Percentiles rank a stretch among this genome's conserved stretches.
Conservation (phyloP, 2,888 invertebrate genomes). For the Caradrina kadenii region DNA sequence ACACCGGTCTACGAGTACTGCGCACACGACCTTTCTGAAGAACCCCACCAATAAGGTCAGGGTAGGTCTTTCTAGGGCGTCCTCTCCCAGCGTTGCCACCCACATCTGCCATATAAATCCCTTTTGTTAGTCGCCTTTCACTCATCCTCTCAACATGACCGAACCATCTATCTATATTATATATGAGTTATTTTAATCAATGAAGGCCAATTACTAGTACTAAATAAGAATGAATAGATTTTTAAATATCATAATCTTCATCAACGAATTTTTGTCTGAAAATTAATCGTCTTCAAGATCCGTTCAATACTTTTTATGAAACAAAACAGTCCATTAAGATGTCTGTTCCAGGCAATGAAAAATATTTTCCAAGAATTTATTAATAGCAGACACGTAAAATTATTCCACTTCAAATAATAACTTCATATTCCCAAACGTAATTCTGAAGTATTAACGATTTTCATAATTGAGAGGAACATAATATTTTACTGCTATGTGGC, state of each 20-base stretch:
- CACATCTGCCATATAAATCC: too few relatives aligned
- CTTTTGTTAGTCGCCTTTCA: too few relatives aligned
- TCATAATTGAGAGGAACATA: not conserved
- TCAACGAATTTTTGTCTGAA: too few relatives aligned
- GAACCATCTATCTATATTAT: too few relatives aligned
- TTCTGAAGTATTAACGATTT: not conserved
- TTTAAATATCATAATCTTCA: too few relatives aligned
- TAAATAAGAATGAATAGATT: too few relatives aligned
- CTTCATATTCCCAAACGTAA: constrained; percentile 22
- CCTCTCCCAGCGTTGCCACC: too few relatives aligned
- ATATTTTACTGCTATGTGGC: not conserved
- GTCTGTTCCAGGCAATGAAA: constrained; percentile 22
- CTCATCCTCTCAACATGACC: too few relatives aligned
- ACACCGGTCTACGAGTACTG: too few relatives aligned
- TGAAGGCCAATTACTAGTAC: not conserved
- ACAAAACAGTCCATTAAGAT: constrained; percentile 22
- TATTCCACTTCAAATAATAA: constrained; percentile 25
- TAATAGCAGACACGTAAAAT: constrained; percentile 19
- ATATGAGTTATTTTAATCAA: not conserved
- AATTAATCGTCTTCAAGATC: not conserved
- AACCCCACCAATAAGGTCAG: too few relatives aligned
- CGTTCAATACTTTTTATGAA: constrained; percentile 10
- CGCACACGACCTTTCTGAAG: too few relatives aligned
- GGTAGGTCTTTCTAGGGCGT: too few relatives aligned
- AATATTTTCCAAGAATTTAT: constrained; percentile 18